phyloP scores from a whole-genome alignment of 2,113 vertebrate species.

The Trichechus manatus region DNA sequence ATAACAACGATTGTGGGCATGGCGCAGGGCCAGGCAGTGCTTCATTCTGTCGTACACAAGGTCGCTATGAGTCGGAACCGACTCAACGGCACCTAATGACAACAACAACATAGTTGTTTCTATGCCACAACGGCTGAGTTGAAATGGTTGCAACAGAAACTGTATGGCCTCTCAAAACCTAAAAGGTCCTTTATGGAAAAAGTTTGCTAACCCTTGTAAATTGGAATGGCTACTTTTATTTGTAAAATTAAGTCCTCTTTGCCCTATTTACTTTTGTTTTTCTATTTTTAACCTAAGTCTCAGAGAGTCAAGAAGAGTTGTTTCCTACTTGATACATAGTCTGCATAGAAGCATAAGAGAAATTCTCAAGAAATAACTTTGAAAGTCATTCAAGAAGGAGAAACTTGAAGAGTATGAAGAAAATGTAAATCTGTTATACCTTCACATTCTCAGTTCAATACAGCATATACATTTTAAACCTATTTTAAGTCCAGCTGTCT shows the following conservation, averaged over 20 bases:
- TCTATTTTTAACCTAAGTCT: conserved; percentile 29
- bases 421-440: neutral
- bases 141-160: neutral
- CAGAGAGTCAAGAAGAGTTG: neutral
- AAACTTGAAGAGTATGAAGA: neutral
- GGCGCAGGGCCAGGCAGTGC: no score
- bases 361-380: neutral
- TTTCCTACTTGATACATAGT: neutral
- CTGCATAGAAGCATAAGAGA: neutral
- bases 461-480: neutral
- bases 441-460: neutral
- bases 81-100: no score
- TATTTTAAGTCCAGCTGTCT: neutral
- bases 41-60: no score
- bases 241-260: neutral
- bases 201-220: neutral
- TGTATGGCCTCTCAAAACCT: neutral
- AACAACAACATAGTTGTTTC: neutral
- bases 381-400: conserved; percentile 26
- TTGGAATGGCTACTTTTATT: neutral
- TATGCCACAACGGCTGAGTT: fast-evolving
- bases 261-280: neutral
- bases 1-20: no score
- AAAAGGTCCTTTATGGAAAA: neutral
- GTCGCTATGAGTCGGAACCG: no score